These are phyloP conservation scores for Furcifer pardalis DNA, from an alignment of 2,797 vertebrate species.

Conservation along the genomic window DNA sequence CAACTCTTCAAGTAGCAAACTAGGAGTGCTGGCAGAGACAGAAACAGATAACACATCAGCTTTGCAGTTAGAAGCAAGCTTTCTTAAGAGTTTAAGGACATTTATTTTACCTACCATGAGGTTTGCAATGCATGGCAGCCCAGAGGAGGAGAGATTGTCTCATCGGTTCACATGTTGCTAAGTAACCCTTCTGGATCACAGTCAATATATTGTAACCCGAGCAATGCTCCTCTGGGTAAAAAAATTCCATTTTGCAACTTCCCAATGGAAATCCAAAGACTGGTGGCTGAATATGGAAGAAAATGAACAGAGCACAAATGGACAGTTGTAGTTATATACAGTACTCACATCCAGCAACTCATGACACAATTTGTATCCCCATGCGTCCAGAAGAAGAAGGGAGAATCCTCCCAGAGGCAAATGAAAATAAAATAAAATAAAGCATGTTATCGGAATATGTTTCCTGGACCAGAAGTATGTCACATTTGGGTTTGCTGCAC, in stretches of 20 bases:
- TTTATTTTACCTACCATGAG: too few relatives aligned
- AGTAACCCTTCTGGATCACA: background rate
- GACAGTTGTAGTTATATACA: background rate
- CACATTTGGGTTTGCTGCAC: too few relatives aligned
- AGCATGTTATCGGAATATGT: background rate
- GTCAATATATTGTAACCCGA: background rate
- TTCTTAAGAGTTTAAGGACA: too few relatives aligned
- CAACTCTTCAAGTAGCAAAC: too few relatives aligned
- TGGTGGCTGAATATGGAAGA: background rate
- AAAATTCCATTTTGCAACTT: background rate
- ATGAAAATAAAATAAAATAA: background rate
- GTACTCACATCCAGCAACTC: background rate
- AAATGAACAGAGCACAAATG: background rate
- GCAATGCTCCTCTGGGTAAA: background rate
- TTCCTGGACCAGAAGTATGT: too few relatives aligned
- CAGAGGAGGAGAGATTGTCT: background rate
- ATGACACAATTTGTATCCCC: background rate
- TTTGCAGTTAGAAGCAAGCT: too few relatives aligned
- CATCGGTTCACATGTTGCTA: background rate
- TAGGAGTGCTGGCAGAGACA: too few relatives aligned
- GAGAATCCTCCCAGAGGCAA: background rate
- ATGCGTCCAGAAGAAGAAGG: background rate
- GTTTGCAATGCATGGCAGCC: too few relatives aligned
- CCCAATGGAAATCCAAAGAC: background rate
- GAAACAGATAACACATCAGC: too few relatives aligned